Evolutionary conservation across 2,888 invertebrate species (phyloP), one percentile per base, ranked within the genome.

Genomic region (Drosophila quasianomalipes): DNA sequence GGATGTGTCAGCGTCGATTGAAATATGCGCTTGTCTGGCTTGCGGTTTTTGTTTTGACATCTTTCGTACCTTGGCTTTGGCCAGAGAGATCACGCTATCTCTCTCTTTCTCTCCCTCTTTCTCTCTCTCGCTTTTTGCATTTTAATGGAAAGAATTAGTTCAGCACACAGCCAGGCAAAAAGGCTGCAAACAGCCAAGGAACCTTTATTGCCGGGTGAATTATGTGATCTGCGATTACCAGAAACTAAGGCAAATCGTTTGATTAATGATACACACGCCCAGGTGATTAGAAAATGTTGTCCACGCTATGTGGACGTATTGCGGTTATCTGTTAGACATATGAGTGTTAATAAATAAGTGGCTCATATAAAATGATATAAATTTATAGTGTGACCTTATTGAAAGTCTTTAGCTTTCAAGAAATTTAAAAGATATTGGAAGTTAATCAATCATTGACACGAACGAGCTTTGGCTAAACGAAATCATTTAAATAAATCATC

Each of bases 1-100:
- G 91, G 91, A 91, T 91, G 86, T 90, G 89, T 91, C 91, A 91
- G 81, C 89, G 79, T 74, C 79, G 89, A 88, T 85, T 90, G 90
- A 87, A 87, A 90, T 90, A 90, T 89, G 86, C 86, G 79, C 89
- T 88, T 90, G 86, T 89, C 90, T 70, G 78, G 74, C 80, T 85
- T 83, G 86, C 89, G 90, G 86, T 80, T 83, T 80, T 83, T 85
- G 90, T 86, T 86, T 86, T 86, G 85, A 85, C 85, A 85, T 90
- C 80, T 88, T 80, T 85, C 81, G 83, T 75, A 71, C 62, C 47
- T 74, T 74, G 49, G 59, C 54, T 61, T 44, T 61, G 49, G 39
- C 47, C 74, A 51, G 28, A 37, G 22, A 47, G 47, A 47, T 26
- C 47, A 9, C 47, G 26, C 26, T 16, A 26, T 26, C 16, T 26